Conservation (phyloP, 2,797 vertebrate species). For the Moxostoma hubbsi region DNA sequence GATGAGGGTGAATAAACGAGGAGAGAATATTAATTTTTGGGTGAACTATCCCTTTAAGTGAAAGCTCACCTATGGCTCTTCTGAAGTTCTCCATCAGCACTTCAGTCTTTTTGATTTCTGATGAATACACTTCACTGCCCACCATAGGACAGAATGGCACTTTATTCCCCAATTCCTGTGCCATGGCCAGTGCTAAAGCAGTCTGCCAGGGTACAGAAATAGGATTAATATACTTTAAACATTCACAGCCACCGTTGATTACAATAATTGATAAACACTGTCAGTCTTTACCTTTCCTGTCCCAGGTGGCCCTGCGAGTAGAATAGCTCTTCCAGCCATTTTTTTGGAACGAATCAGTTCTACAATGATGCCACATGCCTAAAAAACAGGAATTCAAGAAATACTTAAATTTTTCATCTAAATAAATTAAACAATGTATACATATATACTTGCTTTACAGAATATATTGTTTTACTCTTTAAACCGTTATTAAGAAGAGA, state of each 20-base stretch:
- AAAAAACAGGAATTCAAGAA: slow-evolving; percentile 15
- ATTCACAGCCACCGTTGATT: neutral
- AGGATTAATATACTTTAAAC: slow-evolving; percentile 1
- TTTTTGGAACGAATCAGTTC: slow-evolving; percentile 97
- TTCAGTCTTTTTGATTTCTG: slow-evolving; percentile 99
- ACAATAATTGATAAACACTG: neutral
- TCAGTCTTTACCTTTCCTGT: slow-evolving; percentile 89
- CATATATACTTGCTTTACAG: no score
- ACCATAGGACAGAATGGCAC: slow-evolving; percentile 99
- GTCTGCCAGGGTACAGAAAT: slow-evolving; percentile 76
- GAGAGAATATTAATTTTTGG: no score
- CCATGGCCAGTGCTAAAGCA: slow-evolving; percentile 93
- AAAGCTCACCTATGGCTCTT: slow-evolving; percentile 91
- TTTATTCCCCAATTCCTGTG: slow-evolving; percentile 96
- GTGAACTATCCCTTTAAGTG: neutral
- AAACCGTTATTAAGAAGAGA: neutral
- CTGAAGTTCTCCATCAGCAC: slow-evolving; percentile 99
- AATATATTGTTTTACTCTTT: neutral
- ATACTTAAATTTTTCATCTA: slow-evolving; percentile 9
- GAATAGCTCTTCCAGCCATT: slow-evolving; percentile 95
- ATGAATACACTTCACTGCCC: slow-evolving; percentile 97
- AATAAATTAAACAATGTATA: no score
- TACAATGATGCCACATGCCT: slow-evolving; percentile 97
- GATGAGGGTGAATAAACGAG: no score
- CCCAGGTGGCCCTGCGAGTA: slow-evolving; percentile 95